Percentiles rank a stretch among this genome's conserved stretches.
Conservation (phyloP, 1,140 invertebrate genomes). For the Cydia fagiglandana region DNA sequence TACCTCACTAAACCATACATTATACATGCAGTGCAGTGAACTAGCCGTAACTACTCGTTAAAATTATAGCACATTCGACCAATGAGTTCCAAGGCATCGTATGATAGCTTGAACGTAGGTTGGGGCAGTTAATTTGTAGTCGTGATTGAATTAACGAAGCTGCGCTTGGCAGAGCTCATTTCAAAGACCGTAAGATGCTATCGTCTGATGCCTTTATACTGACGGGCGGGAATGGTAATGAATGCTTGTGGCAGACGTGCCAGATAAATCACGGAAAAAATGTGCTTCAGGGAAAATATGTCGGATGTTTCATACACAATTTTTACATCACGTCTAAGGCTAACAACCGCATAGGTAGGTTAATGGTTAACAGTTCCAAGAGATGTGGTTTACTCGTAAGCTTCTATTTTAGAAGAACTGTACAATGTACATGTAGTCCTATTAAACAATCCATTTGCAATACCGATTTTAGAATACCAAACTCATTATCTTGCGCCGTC, state of each 20-base stretch:
- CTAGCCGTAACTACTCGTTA: neutral
- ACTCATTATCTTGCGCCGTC: slow-evolving; percentile 7
- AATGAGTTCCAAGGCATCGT: neutral
- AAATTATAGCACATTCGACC: neutral
- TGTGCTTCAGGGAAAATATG: neutral
- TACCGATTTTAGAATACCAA: too few species aligned
- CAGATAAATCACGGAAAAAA: slow-evolving; percentile 1
- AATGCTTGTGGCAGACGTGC: slow-evolving; percentile 33
- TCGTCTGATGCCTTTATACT: slow-evolving; percentile 40
- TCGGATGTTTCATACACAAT: neutral
- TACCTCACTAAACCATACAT: neutral
- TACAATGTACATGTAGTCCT: too few species aligned
- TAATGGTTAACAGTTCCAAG: too few species aligned
- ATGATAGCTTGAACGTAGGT: slow-evolving; percentile 21
- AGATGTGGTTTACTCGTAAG: too few species aligned
- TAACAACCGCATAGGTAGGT: neutral
- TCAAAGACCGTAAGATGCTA: slow-evolving; percentile 48
- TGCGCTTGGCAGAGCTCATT: slow-evolving; percentile 45
- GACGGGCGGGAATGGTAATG: slow-evolving; percentile 32
- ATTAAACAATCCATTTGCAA: too few species aligned
- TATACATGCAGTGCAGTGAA: too few species aligned
- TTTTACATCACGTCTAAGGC: neutral
- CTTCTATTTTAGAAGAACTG: too few species aligned
- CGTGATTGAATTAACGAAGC: slow-evolving; percentile 61
- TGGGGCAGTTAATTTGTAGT: slow-evolving; percentile 54